Percentiles rank a stretch among this genome's conserved stretches.
These are phyloP conservation scores for Nymphicus hollandicus DNA, from an alignment of 2,113 vertebrate genomes.

Conservation along the genomic window DNA sequence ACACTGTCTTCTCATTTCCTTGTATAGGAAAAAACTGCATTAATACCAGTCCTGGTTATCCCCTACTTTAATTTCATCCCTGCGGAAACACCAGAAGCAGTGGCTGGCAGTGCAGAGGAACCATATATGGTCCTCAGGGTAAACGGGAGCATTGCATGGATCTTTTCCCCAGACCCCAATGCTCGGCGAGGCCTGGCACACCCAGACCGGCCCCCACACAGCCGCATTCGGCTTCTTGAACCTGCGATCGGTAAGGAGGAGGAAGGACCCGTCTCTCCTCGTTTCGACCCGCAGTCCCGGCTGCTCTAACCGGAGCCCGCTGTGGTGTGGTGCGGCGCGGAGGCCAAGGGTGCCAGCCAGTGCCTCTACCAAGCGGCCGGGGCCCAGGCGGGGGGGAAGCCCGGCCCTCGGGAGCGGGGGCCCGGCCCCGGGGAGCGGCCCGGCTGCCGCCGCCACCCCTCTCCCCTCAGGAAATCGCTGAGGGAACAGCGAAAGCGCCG, in stretches of 20 bases:
- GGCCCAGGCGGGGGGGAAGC: too few relatives aligned
- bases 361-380: neutral
- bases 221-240: neutral
- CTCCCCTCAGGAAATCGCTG: constrained; percentile 33
- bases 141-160: fast-evolving
- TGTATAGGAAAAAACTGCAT: neutral
- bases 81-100: neutral
- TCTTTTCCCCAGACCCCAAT: neutral
- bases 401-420: too few relatives aligned
- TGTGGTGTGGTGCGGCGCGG: neutral
- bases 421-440: neutral
- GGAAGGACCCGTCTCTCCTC: neutral
- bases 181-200: neutral
- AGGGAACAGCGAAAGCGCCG: neutral
- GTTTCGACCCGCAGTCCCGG: neutral
- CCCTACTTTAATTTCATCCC: neutral
- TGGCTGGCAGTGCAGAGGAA: neutral
- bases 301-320: neutral
- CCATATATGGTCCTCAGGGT: neutral
- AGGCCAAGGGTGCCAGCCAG: neutral
- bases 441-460: neutral
- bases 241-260: neutral
- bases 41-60: neutral
- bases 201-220: too few relatives aligned
- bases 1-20: neutral